These are phyloP conservation scores for Alouatta palliata DNA, from an alignment of 2,113 vertebrate genomes.

Conservation along the genomic window DNA sequence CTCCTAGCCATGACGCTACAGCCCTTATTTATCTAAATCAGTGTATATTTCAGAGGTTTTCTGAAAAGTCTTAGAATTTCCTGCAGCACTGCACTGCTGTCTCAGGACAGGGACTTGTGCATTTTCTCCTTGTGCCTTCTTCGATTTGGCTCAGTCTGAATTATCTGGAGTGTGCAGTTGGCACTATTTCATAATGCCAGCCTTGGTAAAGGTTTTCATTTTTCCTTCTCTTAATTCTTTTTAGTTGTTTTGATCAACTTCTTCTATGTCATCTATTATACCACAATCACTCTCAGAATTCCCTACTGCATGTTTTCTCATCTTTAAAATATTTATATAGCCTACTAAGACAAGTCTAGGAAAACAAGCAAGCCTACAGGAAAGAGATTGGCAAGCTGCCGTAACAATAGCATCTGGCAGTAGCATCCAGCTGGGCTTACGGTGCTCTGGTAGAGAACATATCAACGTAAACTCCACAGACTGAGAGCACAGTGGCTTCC, in stretches of 20 bases:
- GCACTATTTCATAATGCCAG: neutral
- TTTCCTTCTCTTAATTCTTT: neutral
- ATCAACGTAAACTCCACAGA: neutral
- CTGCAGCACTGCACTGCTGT: neutral
- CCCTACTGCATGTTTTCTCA: neutral
- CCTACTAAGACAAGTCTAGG: neutral
- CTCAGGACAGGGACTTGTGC: neutral
- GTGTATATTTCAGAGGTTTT: neutral
- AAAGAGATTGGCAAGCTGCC: constrained; percentile 41
- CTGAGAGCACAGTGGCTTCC: neutral
- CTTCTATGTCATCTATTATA: neutral
- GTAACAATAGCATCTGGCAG: constrained; percentile 44
- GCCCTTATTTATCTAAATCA: neutral
- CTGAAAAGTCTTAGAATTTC: neutral
- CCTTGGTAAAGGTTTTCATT: neutral
- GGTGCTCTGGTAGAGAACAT: neutral
- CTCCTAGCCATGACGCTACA: neutral
- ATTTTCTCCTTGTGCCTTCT: neutral
- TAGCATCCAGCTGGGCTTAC: neutral
- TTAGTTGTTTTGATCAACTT: constrained; percentile 1
- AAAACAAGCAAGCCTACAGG: constrained; percentile 40
- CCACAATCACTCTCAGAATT: neutral
- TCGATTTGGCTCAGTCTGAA: neutral
- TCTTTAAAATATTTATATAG: constrained; percentile 32
- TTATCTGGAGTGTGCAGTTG: neutral